Percentiles rank a stretch among this genome's conserved stretches.
These are phyloP conservation scores for Lasioglossum leucozonium DNA, from an alignment of 2,888 invertebrate genomes.

Conservation along the genomic window DNA sequence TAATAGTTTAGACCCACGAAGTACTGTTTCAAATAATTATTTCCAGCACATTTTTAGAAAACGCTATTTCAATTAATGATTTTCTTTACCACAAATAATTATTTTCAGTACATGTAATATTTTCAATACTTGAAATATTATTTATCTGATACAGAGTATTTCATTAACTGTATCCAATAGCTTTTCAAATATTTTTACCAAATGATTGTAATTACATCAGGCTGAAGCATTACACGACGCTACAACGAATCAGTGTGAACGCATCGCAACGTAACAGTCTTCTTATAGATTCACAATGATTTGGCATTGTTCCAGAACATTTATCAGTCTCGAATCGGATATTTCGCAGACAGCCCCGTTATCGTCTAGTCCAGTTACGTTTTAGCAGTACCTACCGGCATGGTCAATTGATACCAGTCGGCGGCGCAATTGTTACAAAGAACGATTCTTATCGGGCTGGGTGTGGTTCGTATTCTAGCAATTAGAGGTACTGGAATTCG, in stretches of 20 bases:
- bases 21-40: too few species aligned
- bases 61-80: too few species aligned
- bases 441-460: constrained; percentile 24
- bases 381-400: background rate
- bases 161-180: too few species aligned
- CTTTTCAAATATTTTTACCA: too few species aligned
- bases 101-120: too few species aligned
- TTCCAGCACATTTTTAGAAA: too few species aligned
- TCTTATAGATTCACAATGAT: background rate
- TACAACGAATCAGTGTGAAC: background rate
- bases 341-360: constrained; percentile 2
- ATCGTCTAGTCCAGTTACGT: constrained; percentile 12
- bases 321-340: constrained; percentile 1
- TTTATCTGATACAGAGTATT: too few species aligned
- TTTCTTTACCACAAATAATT: too few species aligned
- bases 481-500: constrained; percentile 36
- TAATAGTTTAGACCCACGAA: too few species aligned
- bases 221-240: background rate
- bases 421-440: constrained; percentile 18
- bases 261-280: background rate
- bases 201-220: background rate
- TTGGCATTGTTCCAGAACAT: background rate
- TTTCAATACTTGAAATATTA: too few species aligned
- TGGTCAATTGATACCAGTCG: background rate
- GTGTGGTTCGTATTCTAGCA: constrained; percentile 13